A percentile compares a stretch with the other conserved stretches of the same genome.
Evolutionary conservation across 2,888 invertebrate species (phyloP).

Genomic region (Melanchra persicariae): DNA sequence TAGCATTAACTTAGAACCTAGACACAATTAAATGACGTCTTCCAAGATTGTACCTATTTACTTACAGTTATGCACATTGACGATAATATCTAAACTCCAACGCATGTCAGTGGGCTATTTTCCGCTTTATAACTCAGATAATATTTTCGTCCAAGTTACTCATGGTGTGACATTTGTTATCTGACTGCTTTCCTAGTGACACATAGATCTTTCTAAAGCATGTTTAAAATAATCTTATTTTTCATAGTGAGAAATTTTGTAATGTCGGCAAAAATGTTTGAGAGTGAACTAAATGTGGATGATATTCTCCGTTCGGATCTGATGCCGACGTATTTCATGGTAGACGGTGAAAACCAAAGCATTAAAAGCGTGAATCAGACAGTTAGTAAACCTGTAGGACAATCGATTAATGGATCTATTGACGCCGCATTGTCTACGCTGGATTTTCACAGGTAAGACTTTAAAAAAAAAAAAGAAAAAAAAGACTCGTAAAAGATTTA

Average conservation of each 20-base stretch:
- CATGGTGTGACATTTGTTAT: constrained; percentile 66
- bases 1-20: neutral
- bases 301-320: constrained; percentile 93
- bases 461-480: no score
- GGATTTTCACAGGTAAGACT: constrained; percentile 92
- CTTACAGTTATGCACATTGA: constrained; percentile 74
- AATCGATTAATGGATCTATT: constrained; percentile 90
- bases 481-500: no score
- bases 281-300: constrained; percentile 89
- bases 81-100: constrained; percentile 73
- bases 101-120: constrained; percentile 75
- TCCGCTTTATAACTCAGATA: constrained; percentile 86
- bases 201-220: constrained; percentile 47
- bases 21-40: neutral
- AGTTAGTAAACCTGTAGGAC: constrained; percentile 59
- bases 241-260: constrained; percentile 37
- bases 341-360: constrained; percentile 78
- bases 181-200: constrained; percentile 47
- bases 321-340: constrained; percentile 92
- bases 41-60: constrained; percentile 35
- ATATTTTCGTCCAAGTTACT: constrained; percentile 70
- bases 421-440: constrained; percentile 92
- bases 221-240: constrained; percentile 42
- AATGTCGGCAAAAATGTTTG: constrained; percentile 70
- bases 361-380: constrained; percentile 66